Percentiles rank a stretch among this genome's conserved stretches.
Conservation (phyloP, 2,888 invertebrate species). For the Andrena praecox region DNA sequence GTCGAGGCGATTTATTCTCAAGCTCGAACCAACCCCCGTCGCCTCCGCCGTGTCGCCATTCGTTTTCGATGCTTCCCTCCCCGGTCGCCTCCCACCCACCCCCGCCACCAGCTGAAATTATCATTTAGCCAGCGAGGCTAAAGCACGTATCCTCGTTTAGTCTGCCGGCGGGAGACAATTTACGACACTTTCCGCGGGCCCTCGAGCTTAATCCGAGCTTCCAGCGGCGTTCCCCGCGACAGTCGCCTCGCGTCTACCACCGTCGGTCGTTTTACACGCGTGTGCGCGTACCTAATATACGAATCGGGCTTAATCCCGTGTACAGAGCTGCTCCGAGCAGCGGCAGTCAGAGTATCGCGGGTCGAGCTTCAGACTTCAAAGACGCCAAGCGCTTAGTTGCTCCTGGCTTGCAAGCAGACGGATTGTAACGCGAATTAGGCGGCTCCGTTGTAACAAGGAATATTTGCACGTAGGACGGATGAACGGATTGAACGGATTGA, state of each 20-base stretch:
- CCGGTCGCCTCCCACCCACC: not conserved
- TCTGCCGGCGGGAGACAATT: slow-evolving; percentile 72
- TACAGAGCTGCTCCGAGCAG: not conserved
- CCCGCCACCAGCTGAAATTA: slow-evolving; percentile 66
- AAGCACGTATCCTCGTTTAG: slow-evolving; percentile 69
- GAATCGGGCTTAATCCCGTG: slow-evolving; percentile 48
- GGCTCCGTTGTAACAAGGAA: slow-evolving; percentile 22
- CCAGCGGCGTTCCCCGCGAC: slow-evolving; percentile 58
- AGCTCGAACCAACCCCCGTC: slow-evolving; percentile 9
- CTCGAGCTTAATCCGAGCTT: slow-evolving; percentile 72
- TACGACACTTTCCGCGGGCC: slow-evolving; percentile 72
- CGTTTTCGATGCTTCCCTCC: slow-evolving; percentile 35
- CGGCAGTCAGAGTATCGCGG: slow-evolving; percentile 15
- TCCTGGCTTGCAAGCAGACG: slow-evolving; percentile 32
- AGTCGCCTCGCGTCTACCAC: slow-evolving; percentile 45
- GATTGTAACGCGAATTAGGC: slow-evolving; percentile 43
- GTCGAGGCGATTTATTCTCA: slow-evolving; percentile 28
- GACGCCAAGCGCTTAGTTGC: not conserved
- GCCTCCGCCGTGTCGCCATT: slow-evolving; percentile 27
- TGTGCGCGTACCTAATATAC: slow-evolving; percentile 37
- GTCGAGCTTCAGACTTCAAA: slow-evolving; percentile 50
- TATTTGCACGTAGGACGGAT: slow-evolving; percentile 21
- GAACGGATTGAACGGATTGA: too few relatives aligned
- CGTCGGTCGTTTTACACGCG: slow-evolving; percentile 24
- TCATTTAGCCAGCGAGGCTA: slow-evolving; percentile 62